Evolutionary conservation across 2,797 vertebrate species (phyloP).

Genomic region (Peromyscus melanophrys): DNA sequence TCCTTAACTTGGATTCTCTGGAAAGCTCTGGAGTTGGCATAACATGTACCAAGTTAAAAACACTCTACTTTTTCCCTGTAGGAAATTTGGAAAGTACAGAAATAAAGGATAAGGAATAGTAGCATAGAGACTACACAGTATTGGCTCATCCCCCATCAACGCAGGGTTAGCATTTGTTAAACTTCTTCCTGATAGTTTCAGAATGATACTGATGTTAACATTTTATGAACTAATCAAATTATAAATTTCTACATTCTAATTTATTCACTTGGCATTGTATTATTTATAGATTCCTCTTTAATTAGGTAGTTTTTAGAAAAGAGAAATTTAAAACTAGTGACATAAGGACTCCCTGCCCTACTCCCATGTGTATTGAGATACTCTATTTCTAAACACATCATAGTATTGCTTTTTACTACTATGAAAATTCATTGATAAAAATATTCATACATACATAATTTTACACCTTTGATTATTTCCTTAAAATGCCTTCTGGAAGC

Average conservation of each 20-base stretch:
- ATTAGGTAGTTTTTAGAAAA: neutral
- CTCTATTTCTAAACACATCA: neutral
- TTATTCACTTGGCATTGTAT: neutral
- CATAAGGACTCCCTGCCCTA: neutral
- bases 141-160: neutral
- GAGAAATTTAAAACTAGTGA: neutral
- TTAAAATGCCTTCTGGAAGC: neutral
- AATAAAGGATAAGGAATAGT: conserved; percentile 19
- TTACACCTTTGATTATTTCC: neutral
- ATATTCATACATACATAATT: neutral
- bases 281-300: neutral
- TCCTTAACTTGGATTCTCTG: neutral
- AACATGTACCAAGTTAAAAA: neutral
- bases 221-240: neutral
- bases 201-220: neutral
- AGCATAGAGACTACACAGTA: neutral
- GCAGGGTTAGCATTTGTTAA: neutral
- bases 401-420: neutral
- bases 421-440: neutral
- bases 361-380: neutral
- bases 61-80: neutral
- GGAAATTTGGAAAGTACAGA: neutral
- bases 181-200: neutral
- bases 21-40: neutral
- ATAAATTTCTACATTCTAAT: neutral